Evolutionary conservation across 2,888 invertebrate genomes (phyloP), one percentile per base, ranked within the genome.

Genomic region (Seira ritae): DNA sequence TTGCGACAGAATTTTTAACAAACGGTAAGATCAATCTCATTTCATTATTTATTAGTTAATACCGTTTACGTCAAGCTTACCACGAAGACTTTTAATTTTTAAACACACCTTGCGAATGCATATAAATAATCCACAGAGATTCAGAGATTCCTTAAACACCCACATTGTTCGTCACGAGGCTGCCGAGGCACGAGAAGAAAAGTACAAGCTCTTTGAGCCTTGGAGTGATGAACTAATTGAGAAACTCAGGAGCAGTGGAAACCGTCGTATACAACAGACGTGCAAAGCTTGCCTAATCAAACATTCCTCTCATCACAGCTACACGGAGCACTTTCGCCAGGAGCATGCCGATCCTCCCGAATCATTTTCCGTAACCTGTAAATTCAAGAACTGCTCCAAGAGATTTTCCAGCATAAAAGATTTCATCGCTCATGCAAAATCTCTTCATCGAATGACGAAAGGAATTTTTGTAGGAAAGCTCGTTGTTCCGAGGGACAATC

Each of bases 381-480:
- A 68, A 31, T 68, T 68, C 17, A 37, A 68, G 8, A 68, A 68
- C 15, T 68, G 68, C 19, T 1, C 37, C 17, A n/a, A 31, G n/a
- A 31, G 31, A 68, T 68, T 24, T n/a, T 17, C n/a, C 15, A 31
- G 31, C 6, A 68, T 68, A 0, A 68, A 17, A n/a, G n/a, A 2
- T 1, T 4, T 68, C 12, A 8, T 68, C 4, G 17, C 24, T 17
- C 68, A 68, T n/a, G 37, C 17, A 17, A 68, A 68, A 31, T 1
- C 1, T 3, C 15, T 6, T n/a, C 68, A 68, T 31, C 1, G 68
- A 17, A 24, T 68, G 24, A 68, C 1, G 1, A 37, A 6, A 0
- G 68, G 68, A 1, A 23, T 68, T 31, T 68, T n/a, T 23, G 31
- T 31, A 3, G 68, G 68, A 31, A 68, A 68, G 17, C 68, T 10